Conservation (phyloP, 2,113 vertebrate species). For the Indicator indicator region DNA sequence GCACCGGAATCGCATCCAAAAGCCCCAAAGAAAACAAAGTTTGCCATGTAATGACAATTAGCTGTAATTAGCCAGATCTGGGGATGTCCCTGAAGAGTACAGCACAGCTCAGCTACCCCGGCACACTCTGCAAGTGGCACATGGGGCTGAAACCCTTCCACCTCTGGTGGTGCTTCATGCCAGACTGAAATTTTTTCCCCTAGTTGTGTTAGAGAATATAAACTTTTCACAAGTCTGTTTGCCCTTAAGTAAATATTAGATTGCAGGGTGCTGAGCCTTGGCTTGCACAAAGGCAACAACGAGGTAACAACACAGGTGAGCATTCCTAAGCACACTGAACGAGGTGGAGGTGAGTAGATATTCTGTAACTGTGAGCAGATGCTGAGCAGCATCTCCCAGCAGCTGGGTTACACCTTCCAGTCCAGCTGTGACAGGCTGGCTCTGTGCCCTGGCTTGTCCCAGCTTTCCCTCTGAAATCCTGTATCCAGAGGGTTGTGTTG, state of each 20-base stretch:
- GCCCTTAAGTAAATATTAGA: not conserved
- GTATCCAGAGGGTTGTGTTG: accelerated
- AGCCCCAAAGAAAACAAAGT: not conserved
- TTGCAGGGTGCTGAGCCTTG: not conserved
- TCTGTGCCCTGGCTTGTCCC: not conserved
- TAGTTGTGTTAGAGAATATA: accelerated
- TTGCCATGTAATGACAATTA: not conserved
- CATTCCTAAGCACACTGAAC: accelerated
- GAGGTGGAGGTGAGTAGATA: not conserved
- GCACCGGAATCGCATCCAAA: accelerated
- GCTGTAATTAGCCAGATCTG: not conserved
- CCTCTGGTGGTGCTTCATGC: accelerated
- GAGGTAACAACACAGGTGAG: accelerated
- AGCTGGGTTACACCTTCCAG: accelerated
- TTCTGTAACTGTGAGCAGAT: accelerated
- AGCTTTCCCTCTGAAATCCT: not conserved
- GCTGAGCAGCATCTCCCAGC: accelerated
- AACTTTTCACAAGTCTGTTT: not conserved
- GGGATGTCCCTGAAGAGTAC: not conserved
- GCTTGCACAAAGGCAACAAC: accelerated
- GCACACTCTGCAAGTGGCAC: accelerated
- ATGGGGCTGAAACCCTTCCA: accelerated
- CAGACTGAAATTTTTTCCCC: not conserved
- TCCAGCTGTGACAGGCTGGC: not conserved
- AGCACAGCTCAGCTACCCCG: accelerated